Evolutionary conservation across 2,888 invertebrate genomes (phyloP).

Genomic region (Plagodis pulveraria): DNA sequence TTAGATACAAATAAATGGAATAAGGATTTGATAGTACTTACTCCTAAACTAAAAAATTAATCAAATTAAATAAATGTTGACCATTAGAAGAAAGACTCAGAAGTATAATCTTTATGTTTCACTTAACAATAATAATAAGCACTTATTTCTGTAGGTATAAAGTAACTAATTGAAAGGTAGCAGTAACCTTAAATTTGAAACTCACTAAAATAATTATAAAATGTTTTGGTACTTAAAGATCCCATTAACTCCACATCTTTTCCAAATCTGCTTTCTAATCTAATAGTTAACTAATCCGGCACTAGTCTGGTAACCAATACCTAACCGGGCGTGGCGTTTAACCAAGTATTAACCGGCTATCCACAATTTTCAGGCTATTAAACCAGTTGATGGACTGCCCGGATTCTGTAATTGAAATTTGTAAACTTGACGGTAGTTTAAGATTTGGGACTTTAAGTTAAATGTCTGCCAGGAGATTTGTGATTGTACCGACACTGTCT

Average conservation of each 20-base stretch:
- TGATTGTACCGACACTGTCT: neutral
- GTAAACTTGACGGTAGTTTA: conserved; percentile 27
- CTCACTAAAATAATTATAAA: neutral
- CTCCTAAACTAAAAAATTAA: too few species aligned
- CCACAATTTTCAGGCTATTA: conserved; percentile 39
- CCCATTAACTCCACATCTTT: neutral
- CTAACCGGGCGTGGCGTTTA: conserved; percentile 22
- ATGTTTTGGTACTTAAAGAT: neutral
- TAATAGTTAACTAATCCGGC: conserved; percentile 10
- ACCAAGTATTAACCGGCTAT: conserved; percentile 26
- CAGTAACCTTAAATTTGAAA: too few species aligned
- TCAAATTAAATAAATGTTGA: too few species aligned
- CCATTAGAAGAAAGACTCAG: neutral
- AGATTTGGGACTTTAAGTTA: conserved; percentile 17
- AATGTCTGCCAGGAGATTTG: conserved; percentile 3
- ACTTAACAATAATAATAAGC: neutral
- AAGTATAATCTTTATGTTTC: neutral
- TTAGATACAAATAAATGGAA: too few species aligned
- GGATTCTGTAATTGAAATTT: conserved; percentile 31
- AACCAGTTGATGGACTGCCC: conserved; percentile 29
- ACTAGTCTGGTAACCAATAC: conserved; percentile 23
- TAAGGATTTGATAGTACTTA: too few species aligned
- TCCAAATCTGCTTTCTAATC: conserved; percentile 9
- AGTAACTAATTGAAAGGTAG: too few species aligned
- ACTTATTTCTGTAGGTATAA: neutral